phyloP scores from a whole-genome alignment of 2,797 vertebrate genomes.

The Platalea minor region DNA sequence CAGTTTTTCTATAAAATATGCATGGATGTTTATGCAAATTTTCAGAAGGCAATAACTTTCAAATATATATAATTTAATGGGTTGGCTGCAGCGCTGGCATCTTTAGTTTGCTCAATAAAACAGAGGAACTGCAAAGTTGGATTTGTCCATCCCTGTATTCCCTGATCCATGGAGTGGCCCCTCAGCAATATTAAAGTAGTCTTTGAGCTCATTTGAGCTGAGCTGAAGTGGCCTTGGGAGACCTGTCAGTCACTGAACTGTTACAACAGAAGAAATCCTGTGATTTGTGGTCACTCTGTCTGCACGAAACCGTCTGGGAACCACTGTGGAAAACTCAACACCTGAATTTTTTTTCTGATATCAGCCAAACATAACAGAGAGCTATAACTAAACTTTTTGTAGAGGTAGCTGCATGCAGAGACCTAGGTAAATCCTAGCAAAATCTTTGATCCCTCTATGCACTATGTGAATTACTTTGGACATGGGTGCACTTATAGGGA shows the following conservation, averaged over 20 bases:
- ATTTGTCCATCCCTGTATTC: background rate
- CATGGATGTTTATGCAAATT: background rate
- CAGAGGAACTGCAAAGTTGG: background rate
- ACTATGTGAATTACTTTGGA: background rate
- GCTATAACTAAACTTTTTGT: background rate
- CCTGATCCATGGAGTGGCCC: background rate
- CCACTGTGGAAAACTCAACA: background rate
- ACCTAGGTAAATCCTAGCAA: background rate
- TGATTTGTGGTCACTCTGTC: background rate
- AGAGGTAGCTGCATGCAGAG: background rate
- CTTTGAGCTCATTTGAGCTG: background rate
- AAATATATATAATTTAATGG: background rate
- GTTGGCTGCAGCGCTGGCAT: background rate
- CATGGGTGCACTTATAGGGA: background rate
- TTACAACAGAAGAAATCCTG: background rate
- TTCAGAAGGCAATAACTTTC: background rate
- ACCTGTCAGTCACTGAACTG: background rate
- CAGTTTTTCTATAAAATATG: background rate
- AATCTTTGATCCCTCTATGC: background rate
- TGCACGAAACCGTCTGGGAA: background rate
- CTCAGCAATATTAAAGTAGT: background rate
- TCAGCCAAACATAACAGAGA: background rate
- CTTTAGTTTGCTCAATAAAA: background rate
- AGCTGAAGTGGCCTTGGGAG: background rate
- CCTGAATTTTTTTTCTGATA: background rate